phyloP scores from a whole-genome alignment of 2,797 vertebrate genomes.

The Oryzias sinensis region DNA sequence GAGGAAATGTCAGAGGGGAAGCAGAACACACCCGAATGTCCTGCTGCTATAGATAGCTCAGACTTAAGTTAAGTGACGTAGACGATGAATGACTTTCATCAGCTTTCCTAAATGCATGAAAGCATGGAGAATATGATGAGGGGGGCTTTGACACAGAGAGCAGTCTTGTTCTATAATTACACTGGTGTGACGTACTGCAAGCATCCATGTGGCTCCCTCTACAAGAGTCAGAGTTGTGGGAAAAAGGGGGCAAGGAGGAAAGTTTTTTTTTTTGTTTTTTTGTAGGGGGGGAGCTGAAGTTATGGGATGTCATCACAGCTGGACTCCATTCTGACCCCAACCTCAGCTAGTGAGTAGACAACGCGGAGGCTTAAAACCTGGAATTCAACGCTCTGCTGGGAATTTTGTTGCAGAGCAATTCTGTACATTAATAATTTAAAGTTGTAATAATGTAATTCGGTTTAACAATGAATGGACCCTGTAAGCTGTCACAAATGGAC shows the following conservation, averaged over 20 bases:
- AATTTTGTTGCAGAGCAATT: conserved; percentile 1
- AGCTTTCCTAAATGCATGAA: conserved; percentile 12
- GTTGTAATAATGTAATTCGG: background rate
- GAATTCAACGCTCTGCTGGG: background rate
- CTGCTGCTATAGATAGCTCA: conserved; percentile 38
- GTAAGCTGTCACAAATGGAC: conserved; percentile 17
- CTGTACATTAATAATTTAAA: conserved; percentile 1
- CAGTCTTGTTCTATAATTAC: conserved; percentile 26
- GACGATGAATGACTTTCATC: conserved; percentile 7
- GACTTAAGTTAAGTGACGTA: conserved; percentile 5
- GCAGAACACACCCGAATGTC: conserved; percentile 14
- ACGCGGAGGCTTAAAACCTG: background rate
- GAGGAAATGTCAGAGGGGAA: background rate
- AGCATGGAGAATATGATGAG: conserved; percentile 26
- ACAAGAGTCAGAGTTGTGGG: conserved; percentile 21
- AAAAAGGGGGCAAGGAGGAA: background rate
- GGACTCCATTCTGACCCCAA: conserved; percentile 8
- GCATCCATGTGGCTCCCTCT: conserved; percentile 21
- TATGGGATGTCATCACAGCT: conserved; percentile 10
- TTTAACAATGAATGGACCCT: conserved; percentile 24
- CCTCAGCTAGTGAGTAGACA: background rate
- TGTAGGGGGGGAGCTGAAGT: background rate
- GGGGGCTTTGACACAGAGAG: conserved; percentile 11
- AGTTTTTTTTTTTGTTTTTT: too few species aligned
- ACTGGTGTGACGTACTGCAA: conserved; percentile 25